Percentiles rank a stretch among this genome's conserved stretches.
phyloP scores from a whole-genome alignment of 2,113 vertebrate species.

The Odobenus rosmarus region DNA sequence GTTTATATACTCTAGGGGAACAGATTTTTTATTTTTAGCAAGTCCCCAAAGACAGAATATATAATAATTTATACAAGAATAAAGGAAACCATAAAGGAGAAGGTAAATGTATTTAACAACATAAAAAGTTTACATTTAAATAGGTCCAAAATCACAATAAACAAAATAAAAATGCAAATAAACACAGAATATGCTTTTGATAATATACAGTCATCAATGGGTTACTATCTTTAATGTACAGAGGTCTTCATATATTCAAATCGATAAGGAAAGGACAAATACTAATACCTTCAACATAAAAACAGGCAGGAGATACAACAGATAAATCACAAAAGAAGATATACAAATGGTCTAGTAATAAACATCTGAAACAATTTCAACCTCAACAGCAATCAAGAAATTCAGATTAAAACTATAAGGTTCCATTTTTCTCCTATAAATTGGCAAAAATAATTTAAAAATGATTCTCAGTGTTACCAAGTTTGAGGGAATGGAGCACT shows the following conservation, averaged over 20 bases:
- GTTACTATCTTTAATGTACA: not conserved
- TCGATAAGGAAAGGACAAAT: not conserved
- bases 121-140: not conserved
- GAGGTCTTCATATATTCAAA: not conserved
- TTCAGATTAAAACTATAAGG: not conserved
- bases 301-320: not conserved
- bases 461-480: not conserved
- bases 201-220: not conserved
- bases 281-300: not conserved
- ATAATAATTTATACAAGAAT: not conserved
- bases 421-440: not conserved
- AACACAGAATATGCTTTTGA: not conserved
- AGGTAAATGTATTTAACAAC: not conserved
- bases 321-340: conserved; percentile 4
- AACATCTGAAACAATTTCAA: not conserved
- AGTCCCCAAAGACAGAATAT: not conserved
- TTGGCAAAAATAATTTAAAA: not conserved
- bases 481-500: not conserved
- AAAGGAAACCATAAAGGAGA: not conserved
- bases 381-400: not conserved
- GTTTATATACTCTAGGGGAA: not conserved
- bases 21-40: not conserved
- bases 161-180: conserved; percentile 3
- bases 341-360: not conserved
- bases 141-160: not conserved